Evolutionary conservation across 2,797 vertebrate species (phyloP).

Genomic region (Epinephelus malabaricus): DNA sequence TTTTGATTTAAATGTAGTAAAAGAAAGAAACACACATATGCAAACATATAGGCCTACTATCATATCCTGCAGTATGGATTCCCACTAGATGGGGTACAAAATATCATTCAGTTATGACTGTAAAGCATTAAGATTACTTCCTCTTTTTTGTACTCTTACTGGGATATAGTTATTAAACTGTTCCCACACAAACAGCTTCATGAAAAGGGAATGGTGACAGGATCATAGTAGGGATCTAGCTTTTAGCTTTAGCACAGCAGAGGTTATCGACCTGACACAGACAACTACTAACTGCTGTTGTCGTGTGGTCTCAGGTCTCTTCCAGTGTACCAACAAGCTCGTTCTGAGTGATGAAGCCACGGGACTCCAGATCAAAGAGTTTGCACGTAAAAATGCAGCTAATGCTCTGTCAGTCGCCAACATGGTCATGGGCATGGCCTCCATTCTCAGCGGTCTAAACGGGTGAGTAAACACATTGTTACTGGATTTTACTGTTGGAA

Average conservation of each 20-base stretch:
- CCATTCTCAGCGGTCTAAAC: slow-evolving; percentile 92
- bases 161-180: slow-evolving; percentile 21
- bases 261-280: slow-evolving; percentile 32
- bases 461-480: slow-evolving; percentile 83
- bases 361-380: slow-evolving; percentile 84
- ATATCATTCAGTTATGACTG: slow-evolving; percentile 17
- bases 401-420: slow-evolving; percentile 92
- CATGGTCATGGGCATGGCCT: slow-evolving; percentile 92
- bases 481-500: slow-evolving; percentile 2
- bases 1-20: slow-evolving; percentile 16
- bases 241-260: slow-evolving; percentile 42
- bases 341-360: slow-evolving; percentile 80
- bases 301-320: slow-evolving; percentile 85
- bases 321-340: slow-evolving; percentile 86
- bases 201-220: slow-evolving; percentile 26
- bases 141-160: slow-evolving; percentile 25
- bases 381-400: slow-evolving; percentile 90
- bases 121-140: slow-evolving; percentile 13
- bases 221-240: slow-evolving; percentile 26
- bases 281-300: slow-evolving; percentile 66
- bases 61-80: slow-evolving; percentile 14
- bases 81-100: slow-evolving; percentile 13
- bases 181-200: slow-evolving; percentile 29
- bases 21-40: not conserved
- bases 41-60: slow-evolving; percentile 1